Evolutionary conservation across 1,140 invertebrate species (phyloP), one percentile per base, ranked within the genome.

Genomic region (Pogonus chalceus): DNA sequence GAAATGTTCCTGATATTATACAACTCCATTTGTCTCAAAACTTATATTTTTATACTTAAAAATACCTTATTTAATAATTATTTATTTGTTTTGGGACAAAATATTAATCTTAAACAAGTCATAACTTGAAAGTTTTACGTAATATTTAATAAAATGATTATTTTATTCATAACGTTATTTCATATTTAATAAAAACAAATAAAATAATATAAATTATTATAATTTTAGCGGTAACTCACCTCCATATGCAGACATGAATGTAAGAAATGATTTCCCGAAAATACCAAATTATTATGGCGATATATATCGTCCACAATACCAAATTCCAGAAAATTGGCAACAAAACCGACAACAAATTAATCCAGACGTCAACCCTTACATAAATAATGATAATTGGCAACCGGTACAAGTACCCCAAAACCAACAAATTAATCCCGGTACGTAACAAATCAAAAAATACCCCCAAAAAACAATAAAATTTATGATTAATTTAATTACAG

Each of bases 271-370:
- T n/a, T 60, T 60, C 46, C 58, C 56, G 31, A 65, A 62, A 59
- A 46, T 65, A 12, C 50, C 37, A 0, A 67, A 59, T 52, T 69
- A 67, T 61, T 67, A 67, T 35, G 60, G 56, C 10, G 66, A 69
- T 14, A 58, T 57, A 20, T 69, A 67, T 54, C 60, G 61, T 23
- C 64, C 60, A 10, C 59, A 63, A 23, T 60, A 60, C 43, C 60
- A 53, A 52, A 23, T 57, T 31, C 55, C 39, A 12, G 62, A 67
- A 39, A 65, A 58, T 55, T 69, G 67, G 67, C 56, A 52, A 9
- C 37, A 7, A 4, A 43, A 43, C 18, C 9, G 37, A 12, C 9
- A 4, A 43, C 37, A 9, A 43, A 18, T 18, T 10, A 43, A 43
- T 18, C 7, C 7, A 10, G 37, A 43, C 4, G 18, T 9, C 4